A percentile compares a stretch with the other conserved stretches of the same genome.
phyloP scores from a whole-genome alignment of 1,140 invertebrate species.

The Idris sp. region DNA sequence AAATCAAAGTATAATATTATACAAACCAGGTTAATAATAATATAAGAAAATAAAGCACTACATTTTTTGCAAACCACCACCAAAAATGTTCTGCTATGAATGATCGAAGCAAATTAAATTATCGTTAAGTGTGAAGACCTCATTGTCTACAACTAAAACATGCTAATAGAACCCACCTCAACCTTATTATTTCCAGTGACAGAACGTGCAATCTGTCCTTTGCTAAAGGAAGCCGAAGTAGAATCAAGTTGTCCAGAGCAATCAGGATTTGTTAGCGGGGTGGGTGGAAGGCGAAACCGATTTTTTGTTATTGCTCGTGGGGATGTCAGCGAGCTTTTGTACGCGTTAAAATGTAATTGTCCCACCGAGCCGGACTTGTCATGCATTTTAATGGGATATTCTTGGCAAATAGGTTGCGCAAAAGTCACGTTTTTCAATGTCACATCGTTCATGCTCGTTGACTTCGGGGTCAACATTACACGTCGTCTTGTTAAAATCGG shows the following conservation, averaged over 20 bases:
- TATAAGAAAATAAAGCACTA: too few species aligned
- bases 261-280: conserved; percentile 71
- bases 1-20: too few species aligned
- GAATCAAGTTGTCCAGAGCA: conserved; percentile 61
- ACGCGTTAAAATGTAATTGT: too few species aligned
- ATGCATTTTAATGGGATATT: conserved; percentile 57
- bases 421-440: conserved; percentile 46
- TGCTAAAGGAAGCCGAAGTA: conserved; percentile 67
- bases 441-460: conserved; percentile 41
- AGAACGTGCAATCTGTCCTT: conserved; percentile 77
- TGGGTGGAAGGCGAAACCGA: conserved; percentile 72
- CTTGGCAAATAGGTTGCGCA: conserved; percentile 42
- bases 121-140: conserved; percentile 31
- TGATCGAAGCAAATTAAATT: too few species aligned
- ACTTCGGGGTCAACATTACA: conserved; percentile 47
- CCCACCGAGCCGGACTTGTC: conserved; percentile 51
- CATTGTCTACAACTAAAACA: conserved; percentile 46
- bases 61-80: not conserved
- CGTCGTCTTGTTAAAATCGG: conserved; percentile 59
- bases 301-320: conserved; percentile 46
- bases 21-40: too few species aligned
- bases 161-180: conserved; percentile 75
- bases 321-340: not conserved
- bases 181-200: conserved; percentile 70
- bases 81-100: too few species aligned